These are phyloP conservation scores for Choloepus didactylus DNA, from an alignment of 2,797 vertebrate genomes.

Conservation along the genomic window DNA sequence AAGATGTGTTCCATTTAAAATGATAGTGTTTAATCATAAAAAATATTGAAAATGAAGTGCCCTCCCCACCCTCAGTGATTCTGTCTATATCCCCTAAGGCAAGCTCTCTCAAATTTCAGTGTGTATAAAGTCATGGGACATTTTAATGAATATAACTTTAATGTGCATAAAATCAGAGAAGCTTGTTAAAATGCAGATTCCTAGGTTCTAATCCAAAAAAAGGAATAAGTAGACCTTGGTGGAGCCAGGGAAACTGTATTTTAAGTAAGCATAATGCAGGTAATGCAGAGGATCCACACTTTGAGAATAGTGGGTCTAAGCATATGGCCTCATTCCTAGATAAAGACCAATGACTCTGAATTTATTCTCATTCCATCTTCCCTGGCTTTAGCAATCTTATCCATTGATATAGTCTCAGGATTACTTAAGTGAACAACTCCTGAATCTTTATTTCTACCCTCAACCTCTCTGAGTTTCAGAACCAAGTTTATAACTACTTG, in stretches of 20 bases:
- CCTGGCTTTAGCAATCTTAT: not conserved
- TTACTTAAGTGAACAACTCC: not conserved
- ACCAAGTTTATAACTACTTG: not conserved
- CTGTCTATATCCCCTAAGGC: not conserved
- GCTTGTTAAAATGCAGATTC: not conserved
- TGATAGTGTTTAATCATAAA: not conserved
- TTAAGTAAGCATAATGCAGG: not conserved
- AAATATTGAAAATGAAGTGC: not conserved
- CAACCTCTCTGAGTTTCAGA: not conserved
- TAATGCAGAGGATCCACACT: not conserved
- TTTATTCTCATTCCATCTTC: constrained; percentile 6
- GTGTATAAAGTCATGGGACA: not conserved
- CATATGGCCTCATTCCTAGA: not conserved
- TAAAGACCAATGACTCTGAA: not conserved
- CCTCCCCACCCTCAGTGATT: not conserved
- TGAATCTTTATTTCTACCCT: constrained; percentile 15
- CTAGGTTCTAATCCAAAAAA: not conserved
- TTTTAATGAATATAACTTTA: not conserved
- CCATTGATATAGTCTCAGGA: not conserved
- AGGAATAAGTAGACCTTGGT: not conserved
- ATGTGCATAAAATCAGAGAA: not conserved
- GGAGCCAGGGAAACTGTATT: not conserved
- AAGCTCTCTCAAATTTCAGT: not conserved
- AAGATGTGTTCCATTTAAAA: not conserved
- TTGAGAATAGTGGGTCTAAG: not conserved